A percentile compares a stretch with the other conserved stretches of the same genome.
phyloP scores from a whole-genome alignment of 2,113 vertebrate species.

The Lagenorhynchus albirostris region DNA sequence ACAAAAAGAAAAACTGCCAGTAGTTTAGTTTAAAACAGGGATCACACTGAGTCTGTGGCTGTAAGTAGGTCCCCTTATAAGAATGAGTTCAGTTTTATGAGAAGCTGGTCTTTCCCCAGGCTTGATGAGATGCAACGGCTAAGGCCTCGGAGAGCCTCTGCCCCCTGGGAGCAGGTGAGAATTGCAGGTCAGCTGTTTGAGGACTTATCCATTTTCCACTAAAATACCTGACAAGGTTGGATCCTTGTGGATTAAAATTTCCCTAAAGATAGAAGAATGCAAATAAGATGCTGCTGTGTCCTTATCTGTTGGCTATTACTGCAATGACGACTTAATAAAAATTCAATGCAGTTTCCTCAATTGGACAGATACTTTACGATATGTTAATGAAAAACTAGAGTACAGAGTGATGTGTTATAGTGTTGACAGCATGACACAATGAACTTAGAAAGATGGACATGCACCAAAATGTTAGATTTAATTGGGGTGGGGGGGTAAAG shows the following conservation, averaged over 20 bases:
- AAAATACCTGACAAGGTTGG: neutral
- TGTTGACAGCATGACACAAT: neutral
- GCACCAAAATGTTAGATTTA: too few relatives aligned
- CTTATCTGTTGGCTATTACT: neutral
- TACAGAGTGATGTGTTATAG: neutral
- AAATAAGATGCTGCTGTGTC: neutral
- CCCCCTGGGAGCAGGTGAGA: neutral
- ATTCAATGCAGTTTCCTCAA: neutral
- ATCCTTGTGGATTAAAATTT: neutral
- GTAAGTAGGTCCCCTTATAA: neutral
- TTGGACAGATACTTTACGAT: too few relatives aligned
- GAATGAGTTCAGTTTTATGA: neutral
- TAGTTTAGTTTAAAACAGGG: neutral
- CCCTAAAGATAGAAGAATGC: neutral
- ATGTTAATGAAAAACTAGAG: neutral
- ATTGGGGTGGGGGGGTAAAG: too few relatives aligned
- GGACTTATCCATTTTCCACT: neutral
- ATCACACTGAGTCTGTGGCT: neutral
- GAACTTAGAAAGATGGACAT: too few relatives aligned
- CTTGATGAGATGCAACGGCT: neutral
- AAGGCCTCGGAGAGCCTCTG: neutral
- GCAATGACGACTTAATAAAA: neutral
- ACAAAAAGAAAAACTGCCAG: neutral
- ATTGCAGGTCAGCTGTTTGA: neutral
- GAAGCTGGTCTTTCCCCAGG: neutral